These are phyloP conservation scores for Pelecanus crispus DNA, from an alignment of 2,113 vertebrate genomes.

Conservation along the genomic window DNA sequence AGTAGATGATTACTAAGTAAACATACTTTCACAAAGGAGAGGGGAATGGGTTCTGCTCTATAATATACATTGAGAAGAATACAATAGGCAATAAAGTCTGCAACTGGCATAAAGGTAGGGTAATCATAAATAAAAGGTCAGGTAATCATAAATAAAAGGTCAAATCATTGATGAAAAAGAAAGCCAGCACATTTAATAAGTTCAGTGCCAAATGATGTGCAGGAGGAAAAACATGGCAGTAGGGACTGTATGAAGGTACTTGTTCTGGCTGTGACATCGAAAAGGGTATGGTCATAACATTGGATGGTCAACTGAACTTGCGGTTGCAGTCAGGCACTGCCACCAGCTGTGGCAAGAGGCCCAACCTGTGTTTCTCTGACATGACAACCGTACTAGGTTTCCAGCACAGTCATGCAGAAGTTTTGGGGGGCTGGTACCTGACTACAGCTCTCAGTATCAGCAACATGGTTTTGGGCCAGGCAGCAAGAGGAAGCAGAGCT, in stretches of 20 bases:
- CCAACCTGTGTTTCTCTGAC: not conserved
- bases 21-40: not conserved
- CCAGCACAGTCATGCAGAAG: not conserved
- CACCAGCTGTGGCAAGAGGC: not conserved
- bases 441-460: not conserved
- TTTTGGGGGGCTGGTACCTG: not conserved
- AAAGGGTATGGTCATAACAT: not conserved
- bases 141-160: not conserved
- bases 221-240: not conserved
- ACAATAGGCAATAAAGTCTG: not conserved
- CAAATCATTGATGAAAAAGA: not conserved
- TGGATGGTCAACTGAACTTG: not conserved
- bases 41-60: not conserved
- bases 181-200: not conserved
- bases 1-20: not conserved
- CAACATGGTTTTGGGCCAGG: not conserved
- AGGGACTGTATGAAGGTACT: not conserved
- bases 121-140: not conserved
- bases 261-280: not conserved
- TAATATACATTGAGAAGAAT: not conserved
- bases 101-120: not conserved
- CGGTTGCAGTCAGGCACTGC: not conserved
- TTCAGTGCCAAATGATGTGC: not conserved
- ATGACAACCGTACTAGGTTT: not conserved
- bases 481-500: not conserved